Evolutionary conservation across 2,888 invertebrate genomes (phyloP).

Genomic region (Dolichomitus sp.): DNA sequence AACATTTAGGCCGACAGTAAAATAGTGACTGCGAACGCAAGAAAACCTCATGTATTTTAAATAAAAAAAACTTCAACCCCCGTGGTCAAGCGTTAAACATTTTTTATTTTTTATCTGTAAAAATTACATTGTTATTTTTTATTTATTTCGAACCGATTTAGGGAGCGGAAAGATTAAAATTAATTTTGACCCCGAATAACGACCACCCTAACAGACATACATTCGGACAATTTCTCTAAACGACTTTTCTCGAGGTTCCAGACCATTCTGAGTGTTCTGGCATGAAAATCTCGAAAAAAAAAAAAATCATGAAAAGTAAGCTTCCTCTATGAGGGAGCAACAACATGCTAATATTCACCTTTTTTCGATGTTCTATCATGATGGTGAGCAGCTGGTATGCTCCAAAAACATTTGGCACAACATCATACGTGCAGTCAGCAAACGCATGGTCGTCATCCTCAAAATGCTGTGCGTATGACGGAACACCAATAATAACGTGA

Average conservation of each 20-base stretch:
- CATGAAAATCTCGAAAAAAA: no score
- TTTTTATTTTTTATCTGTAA: neutral
- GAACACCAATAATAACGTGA: neutral
- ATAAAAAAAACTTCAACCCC: neutral
- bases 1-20: no score
- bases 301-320: no score
- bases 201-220: neutral
- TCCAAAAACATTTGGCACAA: neutral
- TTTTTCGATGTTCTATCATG: no score
- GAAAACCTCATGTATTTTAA: no score
- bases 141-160: neutral
- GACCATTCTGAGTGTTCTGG: no score
- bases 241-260: no score
- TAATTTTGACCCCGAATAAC: slow-evolving; percentile 8
- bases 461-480: neutral
- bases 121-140: neutral
- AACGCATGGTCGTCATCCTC: neutral
- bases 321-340: no score
- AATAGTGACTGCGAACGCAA: no score
- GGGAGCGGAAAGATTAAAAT: neutral
- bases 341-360: no score
- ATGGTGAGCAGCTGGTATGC: neutral
- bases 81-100: neutral
- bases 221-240: no score
- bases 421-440: neutral